These are phyloP conservation scores for Catharus bicknelli DNA, from an alignment of 2,113 vertebrate genomes.

Conservation along the genomic window DNA sequence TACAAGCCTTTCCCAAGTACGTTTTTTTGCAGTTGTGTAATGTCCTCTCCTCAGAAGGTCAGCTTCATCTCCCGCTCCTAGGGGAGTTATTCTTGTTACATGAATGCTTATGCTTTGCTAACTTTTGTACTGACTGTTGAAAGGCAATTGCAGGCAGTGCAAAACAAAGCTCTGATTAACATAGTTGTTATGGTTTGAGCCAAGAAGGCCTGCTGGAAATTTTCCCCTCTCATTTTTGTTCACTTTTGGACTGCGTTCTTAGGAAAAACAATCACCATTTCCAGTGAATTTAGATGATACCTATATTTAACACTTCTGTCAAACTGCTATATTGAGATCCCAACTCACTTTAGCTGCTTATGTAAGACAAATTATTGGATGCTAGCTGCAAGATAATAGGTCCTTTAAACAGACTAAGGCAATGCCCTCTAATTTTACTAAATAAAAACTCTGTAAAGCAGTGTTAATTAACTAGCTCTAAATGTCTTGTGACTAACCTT, in stretches of 20 bases:
- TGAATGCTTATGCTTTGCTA: not conserved
- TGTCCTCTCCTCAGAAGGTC: not conserved
- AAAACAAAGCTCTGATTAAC: conserved; percentile 31
- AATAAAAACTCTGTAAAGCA: not conserved
- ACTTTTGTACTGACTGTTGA: conserved; percentile 8
- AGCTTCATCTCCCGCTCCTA: not conserved
- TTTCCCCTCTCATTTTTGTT: not conserved
- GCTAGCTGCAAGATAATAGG: not conserved
- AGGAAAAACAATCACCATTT: not conserved
- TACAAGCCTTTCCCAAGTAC: not conserved
- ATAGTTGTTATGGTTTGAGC: not conserved
- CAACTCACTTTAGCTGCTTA: not conserved
- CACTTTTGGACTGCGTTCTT: not conserved
- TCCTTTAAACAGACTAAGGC: not conserved
- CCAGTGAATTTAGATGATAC: not conserved
- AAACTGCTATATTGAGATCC: not conserved
- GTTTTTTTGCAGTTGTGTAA: not conserved
- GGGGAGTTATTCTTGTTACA: conserved; percentile 34
- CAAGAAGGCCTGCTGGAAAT: conserved; percentile 16
- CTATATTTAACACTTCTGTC: conserved; percentile 33
- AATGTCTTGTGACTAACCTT: not conserved
- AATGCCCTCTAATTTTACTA: not conserved
- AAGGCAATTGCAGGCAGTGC: not conserved
- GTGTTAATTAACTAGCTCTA: not conserved
- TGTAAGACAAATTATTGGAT: not conserved